Evolutionary conservation across 1,140 invertebrate species (phyloP).

Genomic region (Xylocopa sonorina): DNA sequence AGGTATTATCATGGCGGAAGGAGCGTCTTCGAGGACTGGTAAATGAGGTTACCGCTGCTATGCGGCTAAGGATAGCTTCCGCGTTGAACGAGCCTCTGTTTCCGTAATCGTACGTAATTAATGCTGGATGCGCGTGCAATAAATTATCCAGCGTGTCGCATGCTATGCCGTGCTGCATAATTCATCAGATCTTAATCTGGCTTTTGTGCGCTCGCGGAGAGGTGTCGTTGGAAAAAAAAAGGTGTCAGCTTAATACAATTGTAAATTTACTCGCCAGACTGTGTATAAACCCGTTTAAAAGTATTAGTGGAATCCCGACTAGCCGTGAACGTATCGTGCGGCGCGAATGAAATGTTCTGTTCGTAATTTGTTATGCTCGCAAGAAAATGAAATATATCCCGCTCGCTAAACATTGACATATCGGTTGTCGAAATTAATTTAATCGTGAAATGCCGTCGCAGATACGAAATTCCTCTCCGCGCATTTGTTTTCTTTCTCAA

Average conservation of each 20-base stretch:
- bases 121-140: constrained; percentile 1
- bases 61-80: constrained; percentile 14
- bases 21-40: not conserved
- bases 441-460: not conserved
- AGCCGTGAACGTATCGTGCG: not conserved
- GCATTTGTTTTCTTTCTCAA: too few species aligned
- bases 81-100: constrained; percentile 11
- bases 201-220: too few species aligned
- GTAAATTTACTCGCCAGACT: not conserved
- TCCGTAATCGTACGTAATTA: constrained; percentile 39
- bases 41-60: constrained; percentile 7
- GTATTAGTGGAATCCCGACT: not conserved
- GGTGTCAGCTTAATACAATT: not conserved
- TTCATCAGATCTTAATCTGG: not conserved
- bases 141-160: constrained; percentile 13
- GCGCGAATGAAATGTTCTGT: not conserved
- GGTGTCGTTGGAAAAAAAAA: not conserved
- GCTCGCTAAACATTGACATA: too few species aligned
- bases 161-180: not conserved
- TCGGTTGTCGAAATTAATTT: too few species aligned
- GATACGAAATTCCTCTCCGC: too few species aligned
- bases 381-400: not conserved
- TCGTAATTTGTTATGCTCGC: not conserved
- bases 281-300: not conserved
- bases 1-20: not conserved